A percentile compares a stretch with the other conserved stretches of the same genome.
Evolutionary conservation across 2,797 vertebrate species (phyloP).

Genomic region (Eulemur mongoz): DNA sequence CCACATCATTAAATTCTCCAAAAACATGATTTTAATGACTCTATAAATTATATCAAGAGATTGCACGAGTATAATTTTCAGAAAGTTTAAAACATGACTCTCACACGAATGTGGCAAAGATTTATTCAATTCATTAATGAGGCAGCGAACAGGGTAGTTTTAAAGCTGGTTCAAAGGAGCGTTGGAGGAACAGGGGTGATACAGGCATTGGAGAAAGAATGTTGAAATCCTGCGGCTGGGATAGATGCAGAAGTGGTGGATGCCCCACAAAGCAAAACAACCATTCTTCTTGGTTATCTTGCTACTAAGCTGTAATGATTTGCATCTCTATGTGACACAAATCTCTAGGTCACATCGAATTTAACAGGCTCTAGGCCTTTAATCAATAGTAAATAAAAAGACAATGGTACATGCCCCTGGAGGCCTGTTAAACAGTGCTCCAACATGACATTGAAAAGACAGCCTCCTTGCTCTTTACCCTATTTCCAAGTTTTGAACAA

Average conservation of each 20-base stretch:
- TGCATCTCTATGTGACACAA: background rate
- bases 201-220: background rate
- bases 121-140: background rate
- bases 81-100: slow-evolving; percentile 12
- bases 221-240: background rate
- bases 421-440: background rate
- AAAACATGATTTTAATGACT: slow-evolving; percentile 27
- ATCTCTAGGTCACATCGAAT: background rate
- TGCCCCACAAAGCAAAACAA: background rate
- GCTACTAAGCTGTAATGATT: background rate
- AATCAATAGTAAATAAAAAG: background rate
- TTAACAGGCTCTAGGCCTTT: background rate
- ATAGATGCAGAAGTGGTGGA: background rate
- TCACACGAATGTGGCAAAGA: background rate
- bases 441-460: background rate
- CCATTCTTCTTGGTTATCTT: background rate
- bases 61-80: background rate
- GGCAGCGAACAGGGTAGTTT: background rate
- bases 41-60: background rate
- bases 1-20: background rate
- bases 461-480: background rate
- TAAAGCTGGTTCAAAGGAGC: background rate
- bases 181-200: background rate
- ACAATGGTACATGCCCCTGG: background rate
- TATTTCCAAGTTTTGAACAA: background rate